Base-by-base conservation (phyloP, 2,888 invertebrate genomes). In the Diadegma fenestrale region DNA sequence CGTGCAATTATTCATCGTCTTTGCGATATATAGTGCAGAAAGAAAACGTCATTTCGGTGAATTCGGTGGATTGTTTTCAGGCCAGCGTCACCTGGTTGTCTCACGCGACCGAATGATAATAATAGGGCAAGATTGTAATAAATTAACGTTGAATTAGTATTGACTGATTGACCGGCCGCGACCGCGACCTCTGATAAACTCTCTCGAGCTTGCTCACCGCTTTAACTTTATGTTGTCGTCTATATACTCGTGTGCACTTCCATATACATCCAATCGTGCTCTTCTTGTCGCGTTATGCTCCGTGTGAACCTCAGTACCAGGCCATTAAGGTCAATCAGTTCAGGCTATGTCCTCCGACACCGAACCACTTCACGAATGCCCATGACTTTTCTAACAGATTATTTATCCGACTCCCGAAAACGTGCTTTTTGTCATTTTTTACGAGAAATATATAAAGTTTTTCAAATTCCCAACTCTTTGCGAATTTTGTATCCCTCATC, bases 111-210 rank as follows among this genome's bases (percentile, higher is more conserved):
- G 69, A 86, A 86, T 87, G 84, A 87, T 89, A 90, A 90, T 91
- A 91, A 92, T 90, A 89, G 89, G 87, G 86, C 87, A 89, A 89
- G 90, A 92, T 92, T 92, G 89, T 91, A 89, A 91, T 92, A 90
- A 93, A 93, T 93, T 92, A 93, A 91, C 87, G 89, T 89, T 88
- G 88, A 93, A 93, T 92, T 92, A 91, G 90, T 91, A 92, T 90
- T 89, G 90, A 88, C 90, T 89, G 91, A 92, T 92, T 91, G 92
- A 91, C 89, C 91, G 89, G 85, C 75, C 80, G 80, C 87, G 90
- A 89, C 82, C 89, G 82, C 89, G 92, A 91, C 91, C 92, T 91
- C 87, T 89, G 79, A 87, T 85, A 84, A 78, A 87, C 69, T 17
- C 69, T 17, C 68, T 58, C 71, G 80, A 84, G 78, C 68, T 77